phyloP scores from a whole-genome alignment of 2,797 vertebrate genomes.

The Leptodactylus fallax region DNA sequence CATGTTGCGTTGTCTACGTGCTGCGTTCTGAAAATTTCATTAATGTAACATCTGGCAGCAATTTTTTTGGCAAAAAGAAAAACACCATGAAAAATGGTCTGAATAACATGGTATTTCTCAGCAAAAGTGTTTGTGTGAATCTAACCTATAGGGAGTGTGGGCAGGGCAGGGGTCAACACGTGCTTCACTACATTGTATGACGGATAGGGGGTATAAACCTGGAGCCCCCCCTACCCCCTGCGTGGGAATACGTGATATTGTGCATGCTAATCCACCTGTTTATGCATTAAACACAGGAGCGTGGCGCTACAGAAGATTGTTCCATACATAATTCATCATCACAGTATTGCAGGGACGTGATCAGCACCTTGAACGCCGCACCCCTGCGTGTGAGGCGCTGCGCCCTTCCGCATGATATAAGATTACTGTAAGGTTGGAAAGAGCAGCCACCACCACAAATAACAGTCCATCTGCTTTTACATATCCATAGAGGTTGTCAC shows the following conservation, averaged over 20 bases:
- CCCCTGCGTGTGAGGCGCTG: background rate
- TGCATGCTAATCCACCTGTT: background rate
- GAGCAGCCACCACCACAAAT: background rate
- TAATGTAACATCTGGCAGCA: too few relatives aligned
- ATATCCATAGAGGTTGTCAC: background rate
- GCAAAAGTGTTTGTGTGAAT: too few relatives aligned
- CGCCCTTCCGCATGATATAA: background rate
- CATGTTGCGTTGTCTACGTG: too few relatives aligned
- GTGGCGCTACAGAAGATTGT: background rate
- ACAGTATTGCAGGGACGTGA: conserved; percentile 10
- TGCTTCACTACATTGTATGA: background rate
- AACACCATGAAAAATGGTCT: too few relatives aligned
- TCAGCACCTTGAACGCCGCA: background rate
- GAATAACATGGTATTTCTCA: too few relatives aligned
- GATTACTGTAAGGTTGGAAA: background rate
- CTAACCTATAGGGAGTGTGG: too few relatives aligned
- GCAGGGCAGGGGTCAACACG: background rate
- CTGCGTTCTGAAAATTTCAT: too few relatives aligned
- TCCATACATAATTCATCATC: conserved; percentile 18
- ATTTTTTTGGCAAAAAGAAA: too few relatives aligned
- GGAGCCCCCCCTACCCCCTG: background rate
- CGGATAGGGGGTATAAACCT: too few relatives aligned
- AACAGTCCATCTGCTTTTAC: too few relatives aligned
- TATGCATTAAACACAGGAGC: background rate
- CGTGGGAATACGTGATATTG: background rate